These are phyloP conservation scores for Lacerta agilis DNA, from an alignment of 2,797 vertebrate species.

Conservation along the genomic window DNA sequence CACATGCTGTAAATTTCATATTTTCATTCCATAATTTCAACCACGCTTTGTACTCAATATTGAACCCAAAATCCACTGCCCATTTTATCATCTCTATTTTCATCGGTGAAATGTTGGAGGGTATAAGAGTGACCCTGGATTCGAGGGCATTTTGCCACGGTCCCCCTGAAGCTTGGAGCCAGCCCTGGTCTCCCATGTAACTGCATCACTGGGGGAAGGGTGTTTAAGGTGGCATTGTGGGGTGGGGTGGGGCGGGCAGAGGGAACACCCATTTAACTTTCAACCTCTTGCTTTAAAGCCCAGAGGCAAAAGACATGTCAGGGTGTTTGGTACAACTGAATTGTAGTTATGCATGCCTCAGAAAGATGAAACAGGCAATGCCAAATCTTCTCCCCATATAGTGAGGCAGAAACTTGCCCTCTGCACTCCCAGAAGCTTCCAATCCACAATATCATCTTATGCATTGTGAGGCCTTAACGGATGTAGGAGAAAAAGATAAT, in stretches of 20 bases:
- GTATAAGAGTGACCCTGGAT: background rate
- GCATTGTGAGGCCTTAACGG: background rate
- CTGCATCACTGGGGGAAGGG: background rate
- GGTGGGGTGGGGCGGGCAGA: background rate
- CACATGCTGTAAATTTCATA: too few species aligned
- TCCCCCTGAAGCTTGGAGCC: background rate
- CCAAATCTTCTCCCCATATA: background rate
- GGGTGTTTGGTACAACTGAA: background rate
- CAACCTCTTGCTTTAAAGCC: background rate
- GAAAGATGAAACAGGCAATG: background rate
- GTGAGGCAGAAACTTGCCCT: background rate
- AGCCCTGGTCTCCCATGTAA: background rate
- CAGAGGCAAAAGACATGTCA: background rate
- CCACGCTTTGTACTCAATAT: too few species aligned
- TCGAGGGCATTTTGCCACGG: background rate
- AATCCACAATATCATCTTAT: background rate
- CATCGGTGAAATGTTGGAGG: too few species aligned
- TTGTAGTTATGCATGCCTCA: background rate
- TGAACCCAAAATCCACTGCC: too few species aligned
- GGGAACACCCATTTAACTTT: background rate
- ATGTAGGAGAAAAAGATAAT: constrained; percentile 1
- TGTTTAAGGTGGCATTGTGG: background rate
- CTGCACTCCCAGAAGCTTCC: background rate
- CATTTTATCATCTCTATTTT: too few species aligned
- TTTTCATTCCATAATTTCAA: too few species aligned